Evolutionary conservation across 2,797 vertebrate genomes (phyloP), one percentile per base, ranked within the genome.

Genomic region (Nannoperca obscura): DNA sequence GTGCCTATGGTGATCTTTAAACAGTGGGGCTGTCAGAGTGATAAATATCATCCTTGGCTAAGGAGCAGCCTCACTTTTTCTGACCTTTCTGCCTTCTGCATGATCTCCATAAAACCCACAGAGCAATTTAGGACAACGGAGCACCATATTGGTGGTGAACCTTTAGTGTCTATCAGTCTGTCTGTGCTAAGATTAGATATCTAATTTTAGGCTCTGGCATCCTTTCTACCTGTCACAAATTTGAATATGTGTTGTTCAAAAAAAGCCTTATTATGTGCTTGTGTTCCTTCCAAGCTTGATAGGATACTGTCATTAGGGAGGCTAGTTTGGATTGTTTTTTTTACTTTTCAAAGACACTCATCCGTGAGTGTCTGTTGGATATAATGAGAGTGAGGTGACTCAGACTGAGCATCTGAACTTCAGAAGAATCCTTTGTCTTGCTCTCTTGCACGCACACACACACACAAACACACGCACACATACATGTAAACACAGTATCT

Each of bases 31-130:
- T 79, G 81, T 74, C 78, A 69, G 60, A 67, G 76, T 81, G 76
- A 81, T 88, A 67, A 78, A 78, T 83, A 68, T 84, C 74, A 78
- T 47, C 46, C 22, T 53, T 65, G 54, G 55, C 17, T 77, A 55
- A 76, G 57, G 59, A 72, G 67, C 68, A 74, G 49, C 52, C 49
- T 81, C 54, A 65, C 54, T 71, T 30, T 65, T 34, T 64, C 36
- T 62, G 83, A 88, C 86, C 72, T 86, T 78, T 84, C 68, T 81
- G 44, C 68, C 40, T 86, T 52, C 49, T 22, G 36, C 53, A 53
- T 74, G 10, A 1, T 83, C 42, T 76, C 20, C 15, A 71, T 65
- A 58, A 72, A 82, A 83, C 42, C 63, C 54, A 63, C 44, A 65
- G 50, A 76, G 52, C 58, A 71, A 55, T 78, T 73, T 67, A 44